Base-by-base conservation (phyloP, 2,888 invertebrate genomes). In the Julus scanicus region DNA sequence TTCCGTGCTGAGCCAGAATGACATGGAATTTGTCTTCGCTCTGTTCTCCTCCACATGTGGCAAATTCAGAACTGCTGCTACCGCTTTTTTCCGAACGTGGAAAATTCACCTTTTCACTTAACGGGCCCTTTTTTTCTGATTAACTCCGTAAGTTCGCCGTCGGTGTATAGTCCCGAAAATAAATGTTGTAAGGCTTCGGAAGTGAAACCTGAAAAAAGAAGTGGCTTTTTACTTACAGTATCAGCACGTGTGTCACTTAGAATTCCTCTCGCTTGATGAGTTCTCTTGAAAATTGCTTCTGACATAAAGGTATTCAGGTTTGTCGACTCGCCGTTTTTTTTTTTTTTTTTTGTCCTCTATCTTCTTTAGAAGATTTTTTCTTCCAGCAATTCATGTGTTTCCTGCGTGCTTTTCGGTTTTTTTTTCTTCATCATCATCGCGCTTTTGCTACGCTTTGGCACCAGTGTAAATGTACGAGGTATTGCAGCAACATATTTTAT, bases 241-340 rank as follows among this genome's bases (percentile, higher is more conserved):
- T 71, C 71, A 71, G 71, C 71, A 71, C 71, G 71, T 71, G 13
- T 71, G 71, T 71, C 71, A 71, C 71, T 71, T 71, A 29, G 71
- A 71, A 71, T 71, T 71, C 71, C 71, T 71, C 71, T 71, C 71
- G 71, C 71, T 71, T 71, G 71, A 71, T 71, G 71, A 71, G 71
- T n/a, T 71, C 71, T 20, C 71, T 71, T 71, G 71, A 71, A 71
- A 71, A 71, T 71, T 71, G 71, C 71, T 71, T 71, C 71, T 71
- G 71, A 71, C 71, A 71, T 71, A 71, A 71, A 71, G 71, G 71
- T 71, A 71, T 71, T 71, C 71, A 29, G 29, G 71, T 71, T 71
- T 71, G 20, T 71, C 29, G 29, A 20, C 17, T 53, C 53, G 44
- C 17, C 53, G 63, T 63, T 6, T 17, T n/a, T 71, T 71, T 71